Percentiles rank a stretch among this genome's conserved stretches.
Evolutionary conservation across 2,113 vertebrate species (phyloP).

Genomic region (Gavia stellata): DNA sequence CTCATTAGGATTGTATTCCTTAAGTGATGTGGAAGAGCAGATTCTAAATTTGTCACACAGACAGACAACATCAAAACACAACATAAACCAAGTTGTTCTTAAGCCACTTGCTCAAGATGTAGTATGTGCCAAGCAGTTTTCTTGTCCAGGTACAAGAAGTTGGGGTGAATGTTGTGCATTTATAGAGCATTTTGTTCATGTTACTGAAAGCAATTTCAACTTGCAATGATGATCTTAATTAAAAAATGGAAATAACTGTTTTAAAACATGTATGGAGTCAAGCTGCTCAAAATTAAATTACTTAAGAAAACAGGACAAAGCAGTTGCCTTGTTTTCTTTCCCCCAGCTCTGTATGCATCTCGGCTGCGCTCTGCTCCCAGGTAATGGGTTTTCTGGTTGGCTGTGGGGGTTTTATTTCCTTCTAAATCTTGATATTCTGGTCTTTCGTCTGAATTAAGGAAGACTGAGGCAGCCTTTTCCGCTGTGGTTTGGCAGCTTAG

Average conservation of each 20-base stretch:
- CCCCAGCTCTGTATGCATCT: neutral
- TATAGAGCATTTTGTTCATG: neutral
- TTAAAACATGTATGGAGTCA: neutral
- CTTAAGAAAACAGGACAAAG: neutral
- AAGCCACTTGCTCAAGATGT: neutral
- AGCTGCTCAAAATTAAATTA: neutral
- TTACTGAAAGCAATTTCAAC: neutral
- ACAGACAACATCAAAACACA: neutral
- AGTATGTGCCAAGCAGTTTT: neutral
- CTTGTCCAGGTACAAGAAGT: neutral
- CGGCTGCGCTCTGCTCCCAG: neutral
- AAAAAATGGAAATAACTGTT: neutral
- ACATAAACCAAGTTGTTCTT: neutral
- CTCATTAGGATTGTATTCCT: conserved; percentile 23
- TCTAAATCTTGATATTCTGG: neutral
- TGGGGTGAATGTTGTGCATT: neutral
- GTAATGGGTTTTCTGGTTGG: neutral
- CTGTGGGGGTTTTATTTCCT: neutral
- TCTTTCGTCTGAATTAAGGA: neutral
- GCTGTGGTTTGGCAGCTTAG: neutral
- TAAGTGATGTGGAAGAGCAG: conserved; percentile 9
- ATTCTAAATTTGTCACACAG: conserved; percentile 41
- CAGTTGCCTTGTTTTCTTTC: neutral
- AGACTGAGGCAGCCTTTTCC: neutral
- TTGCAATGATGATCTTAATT: neutral